These are phyloP conservation scores for Dione juno DNA, from an alignment of 2,888 invertebrate species.

Conservation along the genomic window DNA sequence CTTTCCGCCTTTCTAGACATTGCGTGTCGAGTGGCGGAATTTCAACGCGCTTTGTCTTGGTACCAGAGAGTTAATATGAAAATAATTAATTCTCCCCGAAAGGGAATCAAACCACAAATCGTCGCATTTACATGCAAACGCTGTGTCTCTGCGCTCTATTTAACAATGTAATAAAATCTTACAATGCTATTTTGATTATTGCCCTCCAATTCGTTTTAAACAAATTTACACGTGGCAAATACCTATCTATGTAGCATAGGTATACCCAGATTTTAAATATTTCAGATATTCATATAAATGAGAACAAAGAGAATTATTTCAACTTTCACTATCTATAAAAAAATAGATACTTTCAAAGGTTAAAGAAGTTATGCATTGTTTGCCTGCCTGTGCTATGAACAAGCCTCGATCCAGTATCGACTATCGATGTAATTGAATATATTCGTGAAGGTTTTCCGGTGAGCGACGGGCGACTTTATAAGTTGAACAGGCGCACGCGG, in stretches of 20 bases:
- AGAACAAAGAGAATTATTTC: conserved; percentile 19
- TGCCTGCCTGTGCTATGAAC: conserved; percentile 35
- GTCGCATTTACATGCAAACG: no score
- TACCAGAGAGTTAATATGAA: no score
- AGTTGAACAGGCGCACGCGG: conserved; percentile 46
- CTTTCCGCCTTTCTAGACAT: no score
- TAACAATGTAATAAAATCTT: background rate
- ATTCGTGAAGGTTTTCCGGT: conserved; percentile 54
- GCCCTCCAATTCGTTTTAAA: no score
- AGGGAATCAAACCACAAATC: background rate
- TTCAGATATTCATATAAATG: background rate
- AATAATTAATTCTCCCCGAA: background rate
- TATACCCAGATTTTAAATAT: background rate
- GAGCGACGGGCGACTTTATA: conserved; percentile 46
- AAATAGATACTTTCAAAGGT: conserved; percentile 39
- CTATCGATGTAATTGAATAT: conserved; percentile 50
- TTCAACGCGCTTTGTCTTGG: no score
- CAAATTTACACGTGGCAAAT: background rate
- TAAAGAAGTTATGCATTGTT: conserved; percentile 41
- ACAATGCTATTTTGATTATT: background rate
- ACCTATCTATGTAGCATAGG: no score
- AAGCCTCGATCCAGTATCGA: conserved; percentile 45
- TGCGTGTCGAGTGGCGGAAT: no score
- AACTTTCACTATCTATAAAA: conserved; percentile 34
- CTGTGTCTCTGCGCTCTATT: no score